Base-by-base conservation (phyloP, 2,797 vertebrate genomes). In the Crax fasciolata region DNA sequence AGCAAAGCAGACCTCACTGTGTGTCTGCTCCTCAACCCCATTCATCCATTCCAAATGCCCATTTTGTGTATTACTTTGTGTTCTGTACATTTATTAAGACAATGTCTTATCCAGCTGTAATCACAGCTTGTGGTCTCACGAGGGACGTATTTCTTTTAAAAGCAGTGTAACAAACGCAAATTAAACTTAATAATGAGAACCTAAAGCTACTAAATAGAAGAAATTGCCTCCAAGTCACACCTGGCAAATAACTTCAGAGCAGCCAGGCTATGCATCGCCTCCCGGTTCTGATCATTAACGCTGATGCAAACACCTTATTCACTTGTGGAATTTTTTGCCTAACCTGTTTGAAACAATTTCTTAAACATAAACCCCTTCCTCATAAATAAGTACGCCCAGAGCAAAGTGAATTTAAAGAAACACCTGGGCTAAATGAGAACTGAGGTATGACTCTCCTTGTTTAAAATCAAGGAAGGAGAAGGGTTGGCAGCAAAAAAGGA, bases 381-480 rank as follows among this genome's bases (percentile, higher is more conserved):
- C 4, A 57, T 67, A 58, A 44, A 63, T 25, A 89, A 73, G 15
- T 21, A 55, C 30, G 25, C 35, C 39, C 48, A 88, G 59, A 88
- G 43, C 20, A 32, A 81, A 81, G 30, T 16, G 32, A 90, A 82
- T 89, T 85, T 35, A 30, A 71, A 82, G 49, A 9, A 7, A 23
- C 23, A 48, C 65, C 20, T n/a, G 30, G 48, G 27, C 44, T 52
- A 58, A 32, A 54, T 18, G 18, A 70, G 39, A 74, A 43, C 19
- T n/a, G 76, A 77, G 59, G 62, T 62, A 35, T 0, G 17, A 51
- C 17, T 57, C 49, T 48, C 30, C 43, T 84, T 91, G 24, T 65
- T 75, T 90, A 77, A 86, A 89, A 88, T 66, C 32, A 80, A 80
- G 30, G n/a, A 78, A 84, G 30, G 25, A 86, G 76, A 90, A 66